These are phyloP conservation scores for Ibidorhyncha struthersii DNA, from an alignment of 2,113 vertebrate genomes.

Conservation along the genomic window DNA sequence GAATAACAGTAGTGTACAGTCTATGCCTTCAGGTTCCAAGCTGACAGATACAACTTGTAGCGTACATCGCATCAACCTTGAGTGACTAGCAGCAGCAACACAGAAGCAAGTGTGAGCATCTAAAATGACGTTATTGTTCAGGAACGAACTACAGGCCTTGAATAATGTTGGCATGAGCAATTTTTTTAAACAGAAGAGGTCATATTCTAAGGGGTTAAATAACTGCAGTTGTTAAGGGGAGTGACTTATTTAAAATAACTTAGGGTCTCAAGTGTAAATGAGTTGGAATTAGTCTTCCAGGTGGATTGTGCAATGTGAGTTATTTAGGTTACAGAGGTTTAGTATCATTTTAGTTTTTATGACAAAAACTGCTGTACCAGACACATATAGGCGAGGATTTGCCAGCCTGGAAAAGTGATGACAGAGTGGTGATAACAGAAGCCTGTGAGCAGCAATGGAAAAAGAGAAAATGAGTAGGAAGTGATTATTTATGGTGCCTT, in stretches of 20 bases:
- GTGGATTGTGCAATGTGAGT: background rate
- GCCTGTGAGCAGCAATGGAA: background rate
- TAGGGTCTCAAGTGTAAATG: background rate
- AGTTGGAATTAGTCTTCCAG: background rate
- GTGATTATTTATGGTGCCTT: background rate
- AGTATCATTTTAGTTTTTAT: background rate
- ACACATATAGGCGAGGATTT: background rate
- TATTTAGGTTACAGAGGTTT: background rate
- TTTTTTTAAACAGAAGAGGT: background rate
- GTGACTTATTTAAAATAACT: background rate
- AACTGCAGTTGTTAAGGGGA: background rate
- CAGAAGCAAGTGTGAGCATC: background rate
- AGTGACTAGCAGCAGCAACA: background rate
- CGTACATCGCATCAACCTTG: background rate
- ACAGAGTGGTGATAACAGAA: background rate
- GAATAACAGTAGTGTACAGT: background rate
- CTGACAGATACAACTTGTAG: background rate
- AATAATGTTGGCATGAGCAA: background rate
- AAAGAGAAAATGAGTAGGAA: background rate
- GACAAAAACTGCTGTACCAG: background rate
- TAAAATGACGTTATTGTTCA: background rate
- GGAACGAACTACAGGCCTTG: background rate
- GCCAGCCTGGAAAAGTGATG: background rate
- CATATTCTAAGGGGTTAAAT: background rate
- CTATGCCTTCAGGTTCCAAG: background rate